phyloP scores from a whole-genome alignment of 2,797 vertebrate genomes.

The Anguilla anguilla region DNA sequence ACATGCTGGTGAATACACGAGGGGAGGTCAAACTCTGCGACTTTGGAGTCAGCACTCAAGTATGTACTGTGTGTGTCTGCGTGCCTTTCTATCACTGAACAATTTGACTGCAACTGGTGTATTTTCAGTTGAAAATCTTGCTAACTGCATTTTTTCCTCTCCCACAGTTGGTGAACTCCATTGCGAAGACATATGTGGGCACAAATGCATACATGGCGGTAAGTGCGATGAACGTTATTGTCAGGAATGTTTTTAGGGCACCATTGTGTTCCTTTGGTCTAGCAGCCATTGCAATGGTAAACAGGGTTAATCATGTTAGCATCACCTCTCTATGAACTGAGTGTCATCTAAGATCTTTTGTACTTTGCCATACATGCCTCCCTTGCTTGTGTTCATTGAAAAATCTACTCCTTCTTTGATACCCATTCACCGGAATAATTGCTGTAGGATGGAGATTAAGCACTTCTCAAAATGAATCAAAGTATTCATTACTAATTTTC shows the following conservation, averaged over 20 bases:
- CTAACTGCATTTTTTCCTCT: neutral
- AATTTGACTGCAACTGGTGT: neutral
- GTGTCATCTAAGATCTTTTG: slow-evolving; percentile 45
- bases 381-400: neutral
- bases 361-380: neutral
- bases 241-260: neutral
- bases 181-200: slow-evolving; percentile 99
- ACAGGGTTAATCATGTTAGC: too few species aligned
- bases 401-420: neutral
- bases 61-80: slow-evolving; percentile 50
- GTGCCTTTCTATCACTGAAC: neutral
- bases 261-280: too few species aligned
- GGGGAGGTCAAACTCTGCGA: slow-evolving; percentile 98
- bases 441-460: too few species aligned
- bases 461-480: too few species aligned
- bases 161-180: slow-evolving; percentile 96
- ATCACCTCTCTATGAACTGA: too few species aligned
- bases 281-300: too few species aligned
- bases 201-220: slow-evolving; percentile 99
- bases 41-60: slow-evolving; percentile 98
- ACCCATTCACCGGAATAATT: too few species aligned
- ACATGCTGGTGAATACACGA: slow-evolving; percentile 95
- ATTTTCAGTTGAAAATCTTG: neutral
- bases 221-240: slow-evolving; percentile 61
- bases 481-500: too few species aligned